These are phyloP conservation scores for Lepisosteus oculatus DNA, from an alignment of 2,113 vertebrate species.

Conservation along the genomic window DNA sequence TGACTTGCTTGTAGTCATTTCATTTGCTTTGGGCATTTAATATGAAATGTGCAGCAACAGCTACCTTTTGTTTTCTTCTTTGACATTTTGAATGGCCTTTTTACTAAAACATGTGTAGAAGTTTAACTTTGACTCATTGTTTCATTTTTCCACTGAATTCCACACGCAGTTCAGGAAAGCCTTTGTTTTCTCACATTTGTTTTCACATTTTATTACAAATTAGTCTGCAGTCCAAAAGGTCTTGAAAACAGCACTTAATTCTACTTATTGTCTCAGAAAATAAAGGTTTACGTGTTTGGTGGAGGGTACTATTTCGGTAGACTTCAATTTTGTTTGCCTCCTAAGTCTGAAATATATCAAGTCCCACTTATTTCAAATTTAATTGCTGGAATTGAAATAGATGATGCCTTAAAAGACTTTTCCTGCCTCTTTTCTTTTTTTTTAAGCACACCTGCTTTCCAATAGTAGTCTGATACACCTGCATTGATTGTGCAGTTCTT, in stretches of 20 bases:
- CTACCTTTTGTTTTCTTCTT: conserved; percentile 41
- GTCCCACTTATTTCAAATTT: conserved; percentile 44
- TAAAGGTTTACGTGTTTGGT: too few relatives aligned
- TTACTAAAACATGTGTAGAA: conserved; percentile 25
- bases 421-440: not conserved
- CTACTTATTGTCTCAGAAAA: too few relatives aligned
- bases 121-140: too few relatives aligned
- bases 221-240: too few relatives aligned
- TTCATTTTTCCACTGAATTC: too few relatives aligned
- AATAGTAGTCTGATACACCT: conserved; percentile 55
- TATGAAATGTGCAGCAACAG: conserved; percentile 63
- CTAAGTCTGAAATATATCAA: conserved; percentile 53
- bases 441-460: not conserved
- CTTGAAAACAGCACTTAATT: too few relatives aligned
- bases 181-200: too few relatives aligned
- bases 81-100: conserved; percentile 44
- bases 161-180: too few relatives aligned
- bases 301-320: conserved; percentile 37
- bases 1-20: conserved; percentile 59
- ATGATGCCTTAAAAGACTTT: conserved; percentile 45
- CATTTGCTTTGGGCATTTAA: conserved; percentile 24
- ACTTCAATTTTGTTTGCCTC: conserved; percentile 49
- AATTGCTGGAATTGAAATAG: conserved; percentile 68
- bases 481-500: conserved; percentile 68
- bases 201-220: too few relatives aligned